These are phyloP conservation scores for Zygaena filipendulae DNA, from an alignment of 2,888 invertebrate genomes.

Conservation along the genomic window DNA sequence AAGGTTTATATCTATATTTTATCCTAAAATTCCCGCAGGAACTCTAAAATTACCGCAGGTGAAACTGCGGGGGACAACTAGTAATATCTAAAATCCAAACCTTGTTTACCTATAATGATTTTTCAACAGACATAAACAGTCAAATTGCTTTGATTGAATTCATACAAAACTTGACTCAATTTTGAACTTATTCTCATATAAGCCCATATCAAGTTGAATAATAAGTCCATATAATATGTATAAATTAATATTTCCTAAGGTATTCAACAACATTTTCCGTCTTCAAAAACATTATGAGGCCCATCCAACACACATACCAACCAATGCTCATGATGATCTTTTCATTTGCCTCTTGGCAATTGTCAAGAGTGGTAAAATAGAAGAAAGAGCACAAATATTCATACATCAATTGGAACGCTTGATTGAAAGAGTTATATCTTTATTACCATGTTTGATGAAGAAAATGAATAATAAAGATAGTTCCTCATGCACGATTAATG, in stretches of 20 bases:
- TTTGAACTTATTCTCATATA: background rate
- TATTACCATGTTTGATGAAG: constrained; percentile 45
- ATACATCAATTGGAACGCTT: constrained; percentile 48
- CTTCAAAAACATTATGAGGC: constrained; percentile 52
- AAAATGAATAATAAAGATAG: constrained; percentile 26
- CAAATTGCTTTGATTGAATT: background rate
- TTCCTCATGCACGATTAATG: constrained; percentile 39
- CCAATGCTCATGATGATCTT: constrained; percentile 42
- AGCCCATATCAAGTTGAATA: background rate
- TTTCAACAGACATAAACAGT: background rate
- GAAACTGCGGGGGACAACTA: no score
- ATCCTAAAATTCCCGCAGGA: no score
- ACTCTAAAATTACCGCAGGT: no score
- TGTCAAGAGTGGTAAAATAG: constrained; percentile 37
- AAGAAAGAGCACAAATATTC: constrained; percentile 39
- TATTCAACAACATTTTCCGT: constrained; percentile 46
- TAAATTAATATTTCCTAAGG: constrained; percentile 26
- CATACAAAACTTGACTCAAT: background rate
- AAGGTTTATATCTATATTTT: no score
- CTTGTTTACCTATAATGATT: background rate
- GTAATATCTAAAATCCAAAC: no score
- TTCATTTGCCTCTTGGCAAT: constrained; percentile 52
- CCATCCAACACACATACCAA: constrained; percentile 48
- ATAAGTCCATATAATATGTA: constrained; percentile 4
- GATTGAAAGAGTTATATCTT: constrained; percentile 38